Conservation (phyloP, 2,888 invertebrate genomes). For the Drosophila histrio region DNA sequence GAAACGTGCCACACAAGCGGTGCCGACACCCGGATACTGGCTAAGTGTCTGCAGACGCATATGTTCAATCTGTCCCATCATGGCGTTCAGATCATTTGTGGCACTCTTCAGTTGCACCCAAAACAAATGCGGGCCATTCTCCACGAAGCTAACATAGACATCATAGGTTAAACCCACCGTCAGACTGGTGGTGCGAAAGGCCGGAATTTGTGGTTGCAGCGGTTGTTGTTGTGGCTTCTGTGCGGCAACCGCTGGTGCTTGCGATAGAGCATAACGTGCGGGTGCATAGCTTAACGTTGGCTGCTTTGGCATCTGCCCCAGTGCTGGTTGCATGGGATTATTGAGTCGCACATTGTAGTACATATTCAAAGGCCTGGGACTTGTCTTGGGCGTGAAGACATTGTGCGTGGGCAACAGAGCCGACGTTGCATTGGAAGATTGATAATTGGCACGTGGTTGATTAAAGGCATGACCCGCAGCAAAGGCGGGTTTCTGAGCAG, state of each 20-base stretch:
- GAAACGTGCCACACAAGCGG: slow-evolving; percentile 91
- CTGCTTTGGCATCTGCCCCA: slow-evolving; percentile 30
- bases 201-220: slow-evolving; percentile 60
- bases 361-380: slow-evolving; percentile 55
- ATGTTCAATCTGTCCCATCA: slow-evolving; percentile 90
- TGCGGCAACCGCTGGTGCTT: slow-evolving; percentile 18
- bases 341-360: slow-evolving; percentile 71
- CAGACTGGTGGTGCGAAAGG: slow-evolving; percentile 84
- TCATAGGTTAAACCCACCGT: slow-evolving; percentile 87
- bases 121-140: slow-evolving; percentile 92
- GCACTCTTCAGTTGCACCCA: slow-evolving; percentile 89
- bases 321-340: slow-evolving; percentile 45
- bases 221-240: slow-evolving; percentile 41
- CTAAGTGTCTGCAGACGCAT: slow-evolving; percentile 87
- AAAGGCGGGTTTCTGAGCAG: slow-evolving; percentile 37
- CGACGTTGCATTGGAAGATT: slow-evolving; percentile 42
- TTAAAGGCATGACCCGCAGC: slow-evolving; percentile 35
- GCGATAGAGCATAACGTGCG: slow-evolving; percentile 47
- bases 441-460: slow-evolving; percentile 58
- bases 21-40: slow-evolving; percentile 90
- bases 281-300: slow-evolving; percentile 43
- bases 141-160: slow-evolving; percentile 90
- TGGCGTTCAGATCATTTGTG: slow-evolving; percentile 86
- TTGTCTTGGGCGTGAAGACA: slow-evolving; percentile 51
- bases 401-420: slow-evolving; percentile 30